A percentile compares a stretch with the other conserved stretches of the same genome.
Evolutionary conservation across 2,888 invertebrate genomes (phyloP).

Genomic region (Calameuta idolon): DNA sequence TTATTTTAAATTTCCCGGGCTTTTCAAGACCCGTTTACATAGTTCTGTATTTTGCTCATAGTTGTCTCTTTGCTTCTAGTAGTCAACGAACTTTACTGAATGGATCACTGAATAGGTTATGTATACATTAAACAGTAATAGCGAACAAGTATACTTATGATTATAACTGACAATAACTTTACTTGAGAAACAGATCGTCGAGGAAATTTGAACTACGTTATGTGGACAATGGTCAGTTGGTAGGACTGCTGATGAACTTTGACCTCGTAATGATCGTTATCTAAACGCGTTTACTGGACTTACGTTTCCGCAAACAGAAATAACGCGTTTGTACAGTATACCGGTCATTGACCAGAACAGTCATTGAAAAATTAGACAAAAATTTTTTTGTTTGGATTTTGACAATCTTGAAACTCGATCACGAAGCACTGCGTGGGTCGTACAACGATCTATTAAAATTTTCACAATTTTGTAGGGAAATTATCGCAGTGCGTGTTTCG

Average conservation of each 20-base stretch:
- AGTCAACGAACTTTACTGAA: not conserved
- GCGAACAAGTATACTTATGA: not conserved
- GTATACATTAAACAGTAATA: not conserved
- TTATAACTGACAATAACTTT: not conserved
- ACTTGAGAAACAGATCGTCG: not conserved
- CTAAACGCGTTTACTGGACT: not conserved
- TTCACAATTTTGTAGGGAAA: not conserved
- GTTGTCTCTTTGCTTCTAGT: not conserved
- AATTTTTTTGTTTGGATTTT: not conserved
- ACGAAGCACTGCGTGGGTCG: not conserved
- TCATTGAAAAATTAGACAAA: not conserved
- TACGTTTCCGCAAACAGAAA: constrained; percentile 2
- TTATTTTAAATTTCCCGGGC: not conserved
- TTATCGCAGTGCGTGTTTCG: not conserved
- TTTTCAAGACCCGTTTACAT: not conserved
- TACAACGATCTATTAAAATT: not conserved
- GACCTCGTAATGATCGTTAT: not conserved
- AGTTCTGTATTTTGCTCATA: not conserved
- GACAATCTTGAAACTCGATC: not conserved
- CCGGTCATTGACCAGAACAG: not conserved
- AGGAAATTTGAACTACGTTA: not conserved
- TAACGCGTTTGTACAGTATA: not conserved
- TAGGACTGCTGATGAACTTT: not conserved
- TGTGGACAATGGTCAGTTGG: not conserved
- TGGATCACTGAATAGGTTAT: not conserved